Base-by-base conservation (phyloP, 2,113 vertebrate species). In the Psilopsiagon aymara region DNA sequence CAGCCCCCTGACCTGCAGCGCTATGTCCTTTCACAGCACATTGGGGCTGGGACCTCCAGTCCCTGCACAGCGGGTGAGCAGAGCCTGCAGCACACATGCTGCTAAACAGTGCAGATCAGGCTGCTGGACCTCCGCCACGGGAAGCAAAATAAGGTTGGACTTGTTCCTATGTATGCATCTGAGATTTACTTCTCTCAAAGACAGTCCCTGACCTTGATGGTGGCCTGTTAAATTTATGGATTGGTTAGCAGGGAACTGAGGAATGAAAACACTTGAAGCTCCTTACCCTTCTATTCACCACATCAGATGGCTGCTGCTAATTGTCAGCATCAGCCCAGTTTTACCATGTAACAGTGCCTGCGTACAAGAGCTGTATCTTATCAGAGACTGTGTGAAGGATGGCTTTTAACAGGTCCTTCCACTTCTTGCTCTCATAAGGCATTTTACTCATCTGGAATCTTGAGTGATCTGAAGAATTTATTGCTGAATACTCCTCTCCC, bases 241-340 rank as follows among this genome's bases (percentile, higher is more conserved):
- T 55, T 77, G 76, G 83, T 92, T 92, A 88, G 94, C 31, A 88
- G 55, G n/a, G 89, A 94, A 73, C 67, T 35, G 77, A 91, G 88
- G 80, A 95, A 94, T 87, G 57, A 85, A 95, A 94, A 87, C 49
- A 76, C 63, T 94, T 73, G 19, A 96, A 95, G 63, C 63, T 96
- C 67, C 46, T 94, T 53, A 59, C 17, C 53, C 63, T 73, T 79
- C 31, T 44, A 81, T 68, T 86, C 71, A 79, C 37, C 59, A 31
- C 53, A 71, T 16, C 89, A 92, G 33, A 82, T 31, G 52, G 44
- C 73, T 88, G 80, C 62, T 94, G 80, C 67, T 57, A 86, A 79
- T 27, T 59, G 81, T 46, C 57, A 92, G 59, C 47, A 94, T 73
- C 81, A 91, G 69, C 33, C 52, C 57, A 19, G 17, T 81, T 82